Base-by-base conservation (phyloP, 2,888 invertebrate genomes). In the Acrobasis suavella region DNA sequence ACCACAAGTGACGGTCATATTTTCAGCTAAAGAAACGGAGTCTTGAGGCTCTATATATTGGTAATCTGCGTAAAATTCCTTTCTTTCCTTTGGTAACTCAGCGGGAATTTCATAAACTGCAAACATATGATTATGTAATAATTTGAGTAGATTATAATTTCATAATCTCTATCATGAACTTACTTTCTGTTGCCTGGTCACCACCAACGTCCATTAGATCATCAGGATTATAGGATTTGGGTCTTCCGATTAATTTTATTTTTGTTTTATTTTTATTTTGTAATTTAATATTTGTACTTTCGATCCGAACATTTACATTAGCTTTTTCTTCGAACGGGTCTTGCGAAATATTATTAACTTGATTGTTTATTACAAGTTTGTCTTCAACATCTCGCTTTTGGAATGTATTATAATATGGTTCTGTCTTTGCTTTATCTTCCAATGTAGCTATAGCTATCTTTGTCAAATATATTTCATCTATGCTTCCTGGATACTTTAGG, bases 381-480 rank as follows among this genome's bases (percentile, higher is more conserved):
- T 32, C 32, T 14, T 10, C 46, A 46, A 82, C 64, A 67, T 85
- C 79, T 76, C 80, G 78, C 66, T 82, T 82, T 65, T 83, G 80
- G 46, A 78, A 64, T 50, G 76, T 75, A 67, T 76, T 81, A n/a
- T 46, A 46, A 64, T 71, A 71, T 32, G 65, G 50, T 58, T 72
- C 65, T 12, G 76, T 80, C 12, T 75, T 69, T 46, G 67, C 65
- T 17, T 72, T 55, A 62, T 74, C 70, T 10, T 72, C 71, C 70
- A 88, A 81, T 3, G 83, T 86, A 42, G 81, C 83, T 63, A 84
- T 75, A 2, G 87, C 85, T 65, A 88, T 62, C 68, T 84, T 89
- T 0, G 82, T 87, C 10, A 91, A 69, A 70, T 83, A 91, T 22
- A 83, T 67, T 64, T 89, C 82, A 59, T 91, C 91, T 16, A 91